These are phyloP conservation scores for Dascillus cervinus DNA, from an alignment of 2,888 invertebrate genomes.

Conservation along the genomic window DNA sequence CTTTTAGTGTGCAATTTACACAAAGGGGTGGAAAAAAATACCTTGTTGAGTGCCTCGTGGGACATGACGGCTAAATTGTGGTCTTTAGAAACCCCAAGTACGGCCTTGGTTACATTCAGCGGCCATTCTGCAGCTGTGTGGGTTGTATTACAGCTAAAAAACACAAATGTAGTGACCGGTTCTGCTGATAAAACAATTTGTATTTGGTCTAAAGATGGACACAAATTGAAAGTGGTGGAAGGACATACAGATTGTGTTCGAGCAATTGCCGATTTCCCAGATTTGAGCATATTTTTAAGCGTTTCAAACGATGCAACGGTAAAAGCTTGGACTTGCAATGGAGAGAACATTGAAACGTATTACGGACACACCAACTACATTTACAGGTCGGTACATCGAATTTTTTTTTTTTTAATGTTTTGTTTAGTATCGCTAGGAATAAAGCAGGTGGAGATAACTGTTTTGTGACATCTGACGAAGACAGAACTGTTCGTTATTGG, in stretches of 20 bases:
- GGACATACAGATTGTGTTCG: conserved; percentile 93
- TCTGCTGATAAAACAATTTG: conserved; percentile 89
- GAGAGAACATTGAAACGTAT: conserved; percentile 67
- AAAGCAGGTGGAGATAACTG: conserved; percentile 48
- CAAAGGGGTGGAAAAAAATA: conserved; percentile 43
- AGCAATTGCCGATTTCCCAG: conserved; percentile 59
- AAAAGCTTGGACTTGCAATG: conserved; percentile 73
- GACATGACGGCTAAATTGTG: conserved; percentile 83
- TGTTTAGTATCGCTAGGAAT: conserved; percentile 52
- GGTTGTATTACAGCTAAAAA: conserved; percentile 56
- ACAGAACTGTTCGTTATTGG: conserved; percentile 80
- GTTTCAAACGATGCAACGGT: conserved; percentile 90
- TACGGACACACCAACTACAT: conserved; percentile 86
- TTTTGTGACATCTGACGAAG: conserved; percentile 84
- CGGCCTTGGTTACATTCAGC: conserved; percentile 49
- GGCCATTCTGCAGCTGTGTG: conserved; percentile 84
- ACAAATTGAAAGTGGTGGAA: conserved; percentile 55
- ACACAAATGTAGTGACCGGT: conserved; percentile 65
- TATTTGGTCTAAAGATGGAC: conserved; percentile 69
- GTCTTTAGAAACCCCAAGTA: conserved; percentile 50
- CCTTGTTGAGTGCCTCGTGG: conserved; percentile 85
- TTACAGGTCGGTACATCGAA: conserved; percentile 47
- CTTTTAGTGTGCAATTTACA: conserved; percentile 46
- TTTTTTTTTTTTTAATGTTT: neutral
- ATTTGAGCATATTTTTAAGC: conserved; percentile 71